phyloP scores from a whole-genome alignment of 2,888 invertebrate genomes.

The Nephrotoma flavescens region DNA sequence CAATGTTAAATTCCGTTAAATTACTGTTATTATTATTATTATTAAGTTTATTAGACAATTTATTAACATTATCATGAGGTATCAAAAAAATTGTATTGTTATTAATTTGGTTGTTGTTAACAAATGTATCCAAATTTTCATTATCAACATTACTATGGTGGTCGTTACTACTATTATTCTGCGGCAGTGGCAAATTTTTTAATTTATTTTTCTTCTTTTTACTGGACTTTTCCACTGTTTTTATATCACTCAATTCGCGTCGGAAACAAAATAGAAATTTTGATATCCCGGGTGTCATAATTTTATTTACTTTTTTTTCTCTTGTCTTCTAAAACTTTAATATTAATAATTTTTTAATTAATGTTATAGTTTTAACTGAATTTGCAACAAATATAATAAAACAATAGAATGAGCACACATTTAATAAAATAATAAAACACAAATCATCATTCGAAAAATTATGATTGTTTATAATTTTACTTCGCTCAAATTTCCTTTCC shows the following conservation, averaged over 20 bases:
- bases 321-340: not conserved
- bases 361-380: not conserved
- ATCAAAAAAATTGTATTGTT: not conserved
- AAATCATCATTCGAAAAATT: not conserved
- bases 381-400: not conserved
- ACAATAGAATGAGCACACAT: not conserved
- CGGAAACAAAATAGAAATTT: constrained; percentile 17
- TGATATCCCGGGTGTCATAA: constrained; percentile 13
- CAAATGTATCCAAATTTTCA: not conserved
- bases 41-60: not conserved
- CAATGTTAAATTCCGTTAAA: not conserved
- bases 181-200: not conserved
- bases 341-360: not conserved
- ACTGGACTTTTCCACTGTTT: not conserved
- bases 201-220: not conserved
- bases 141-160: not conserved
- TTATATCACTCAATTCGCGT: constrained; percentile 16
- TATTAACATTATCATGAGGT: not conserved
- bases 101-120: not conserved
- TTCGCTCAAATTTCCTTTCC: not conserved
- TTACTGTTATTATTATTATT: not conserved
- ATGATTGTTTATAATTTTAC: not conserved
- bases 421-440: not conserved
- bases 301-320: not conserved
- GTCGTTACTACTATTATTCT: not conserved